A percentile compares a stretch with the other conserved stretches of the same genome.
Evolutionary conservation across 2,888 invertebrate genomes (phyloP).

Genomic region (Cetonia aurata): DNA sequence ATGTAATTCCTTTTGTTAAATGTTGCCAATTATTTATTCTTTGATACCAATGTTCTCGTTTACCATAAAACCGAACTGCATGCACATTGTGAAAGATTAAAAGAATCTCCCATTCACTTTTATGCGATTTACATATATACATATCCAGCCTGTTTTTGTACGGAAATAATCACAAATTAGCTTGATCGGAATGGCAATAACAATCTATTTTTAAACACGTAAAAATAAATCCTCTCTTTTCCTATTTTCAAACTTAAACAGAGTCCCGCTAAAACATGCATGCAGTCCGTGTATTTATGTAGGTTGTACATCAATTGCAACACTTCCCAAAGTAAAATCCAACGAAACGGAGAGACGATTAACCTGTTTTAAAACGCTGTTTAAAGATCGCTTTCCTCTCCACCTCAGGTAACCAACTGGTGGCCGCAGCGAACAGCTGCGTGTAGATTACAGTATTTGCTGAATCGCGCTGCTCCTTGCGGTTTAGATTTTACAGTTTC

Average conservation of each 20-base stretch:
- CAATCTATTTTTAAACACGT: slow-evolving; percentile 32
- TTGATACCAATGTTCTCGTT: background rate
- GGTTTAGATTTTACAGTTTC: slow-evolving; percentile 14
- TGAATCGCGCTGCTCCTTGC: background rate
- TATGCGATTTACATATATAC: slow-evolving; percentile 4
- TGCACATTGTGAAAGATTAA: background rate
- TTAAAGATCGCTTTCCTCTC: background rate
- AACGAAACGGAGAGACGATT: background rate
- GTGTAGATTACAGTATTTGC: slow-evolving; percentile 23
- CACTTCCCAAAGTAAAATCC: too few relatives aligned
- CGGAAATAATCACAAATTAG: slow-evolving; percentile 8
- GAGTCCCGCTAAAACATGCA: too few relatives aligned
- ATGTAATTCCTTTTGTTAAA: too few relatives aligned
- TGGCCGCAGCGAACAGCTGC: slow-evolving; percentile 16
- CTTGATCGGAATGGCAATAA: slow-evolving; percentile 2
- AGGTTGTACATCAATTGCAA: too few relatives aligned
- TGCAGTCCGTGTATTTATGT: too few relatives aligned
- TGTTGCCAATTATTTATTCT: too few relatives aligned
- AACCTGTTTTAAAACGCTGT: slow-evolving; percentile 8
- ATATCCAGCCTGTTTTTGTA: slow-evolving; percentile 10
- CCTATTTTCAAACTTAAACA: background rate
- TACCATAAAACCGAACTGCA: slow-evolving; percentile 14
- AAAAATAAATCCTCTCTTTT: slow-evolving; percentile 2
- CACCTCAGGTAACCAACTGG: background rate
- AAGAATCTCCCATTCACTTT: slow-evolving; percentile 16